These are phyloP conservation scores for Melitaea athalia DNA, from an alignment of 2,888 invertebrate genomes.

Conservation along the genomic window DNA sequence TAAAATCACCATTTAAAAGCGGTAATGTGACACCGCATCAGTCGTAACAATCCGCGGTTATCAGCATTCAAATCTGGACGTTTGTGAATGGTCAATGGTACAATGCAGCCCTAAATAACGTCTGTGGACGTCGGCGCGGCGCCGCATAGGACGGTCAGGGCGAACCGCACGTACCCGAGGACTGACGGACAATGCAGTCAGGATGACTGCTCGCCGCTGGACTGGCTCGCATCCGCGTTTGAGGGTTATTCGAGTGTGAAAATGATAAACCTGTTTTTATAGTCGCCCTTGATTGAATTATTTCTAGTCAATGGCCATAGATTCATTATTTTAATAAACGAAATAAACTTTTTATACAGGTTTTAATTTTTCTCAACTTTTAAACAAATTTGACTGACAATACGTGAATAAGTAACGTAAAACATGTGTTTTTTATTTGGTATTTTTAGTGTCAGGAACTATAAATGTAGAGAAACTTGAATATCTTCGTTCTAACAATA, in stretches of 20 bases:
- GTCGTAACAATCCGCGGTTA: slow-evolving; percentile 69
- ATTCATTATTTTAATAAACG: background rate
- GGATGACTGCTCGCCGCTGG: slow-evolving; percentile 65
- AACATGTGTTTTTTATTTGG: too few relatives aligned
- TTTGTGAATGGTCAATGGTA: slow-evolving; percentile 63
- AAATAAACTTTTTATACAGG: background rate
- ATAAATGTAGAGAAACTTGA: too few relatives aligned
- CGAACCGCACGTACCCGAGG: slow-evolving; percentile 52
- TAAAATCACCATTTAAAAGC: slow-evolving; percentile 46
- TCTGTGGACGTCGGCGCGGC: slow-evolving; percentile 69
- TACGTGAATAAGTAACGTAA: too few relatives aligned
- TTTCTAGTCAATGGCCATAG: slow-evolving; percentile 9
- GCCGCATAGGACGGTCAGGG: slow-evolving; percentile 68
- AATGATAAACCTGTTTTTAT: slow-evolving; percentile 54
- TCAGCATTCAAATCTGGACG: slow-evolving; percentile 69
- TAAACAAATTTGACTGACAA: too few relatives aligned
- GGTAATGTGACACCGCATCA: slow-evolving; percentile 68
- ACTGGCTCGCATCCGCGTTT: slow-evolving; percentile 60
- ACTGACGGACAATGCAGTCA: slow-evolving; percentile 75
- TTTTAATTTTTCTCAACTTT: too few relatives aligned
- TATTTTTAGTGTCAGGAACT: too few relatives aligned
- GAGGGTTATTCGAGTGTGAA: slow-evolving; percentile 61
- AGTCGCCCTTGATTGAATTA: slow-evolving; percentile 14
- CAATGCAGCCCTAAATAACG: slow-evolving; percentile 80
- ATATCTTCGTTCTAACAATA: too few relatives aligned